Evolutionary conservation across 2,797 vertebrate species (phyloP), one percentile per base, ranked within the genome.

Genomic region (Thalassophryne amazonica): DNA sequence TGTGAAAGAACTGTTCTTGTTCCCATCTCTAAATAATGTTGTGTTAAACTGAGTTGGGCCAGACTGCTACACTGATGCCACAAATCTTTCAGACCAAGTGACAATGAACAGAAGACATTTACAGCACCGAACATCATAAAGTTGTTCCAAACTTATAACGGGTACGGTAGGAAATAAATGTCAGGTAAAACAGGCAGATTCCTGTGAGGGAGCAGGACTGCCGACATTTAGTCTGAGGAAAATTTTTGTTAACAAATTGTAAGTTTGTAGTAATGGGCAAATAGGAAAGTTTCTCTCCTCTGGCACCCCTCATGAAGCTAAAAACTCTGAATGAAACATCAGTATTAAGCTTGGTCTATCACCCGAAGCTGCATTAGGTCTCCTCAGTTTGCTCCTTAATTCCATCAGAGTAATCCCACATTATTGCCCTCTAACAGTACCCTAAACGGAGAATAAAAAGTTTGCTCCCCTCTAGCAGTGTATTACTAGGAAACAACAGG

Each of bases 401-500:
- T 87, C 73, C 74, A 72, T 75, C 64, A 58, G 53, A 81, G 78
- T 84, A 78, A 81, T 82, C 78, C 75, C 69, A 80, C 76, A 69
- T 85, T 83, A 88, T 83, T 86, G 83, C 83, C 78, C 82, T 84
- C 83, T 83, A 86, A 85, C 79, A 81, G 80, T 80, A 83, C 84
- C 81, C 82, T 91, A 92, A 94, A 93, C 84, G 84, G 78, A 84
- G 85, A 90, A 75, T 87, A 88, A 80, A 88, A 91, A 88, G 80
- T 88, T 91, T 91, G 88, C 88, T 85, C 85, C 85, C 77, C 83
- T 81, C 58, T 85, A 92, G 90, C 83, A 60, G 75, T 83, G 84
- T 83, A 79, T 84, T 94, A 91, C 86, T 91, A 93, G 91, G 92
- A 94, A 94, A 95, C 94, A 95, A 93, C 93, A 93, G 92, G 92